Evolutionary conservation across 2,797 vertebrate genomes (phyloP).

Genomic region (Macrochelys suwanniensis): DNA sequence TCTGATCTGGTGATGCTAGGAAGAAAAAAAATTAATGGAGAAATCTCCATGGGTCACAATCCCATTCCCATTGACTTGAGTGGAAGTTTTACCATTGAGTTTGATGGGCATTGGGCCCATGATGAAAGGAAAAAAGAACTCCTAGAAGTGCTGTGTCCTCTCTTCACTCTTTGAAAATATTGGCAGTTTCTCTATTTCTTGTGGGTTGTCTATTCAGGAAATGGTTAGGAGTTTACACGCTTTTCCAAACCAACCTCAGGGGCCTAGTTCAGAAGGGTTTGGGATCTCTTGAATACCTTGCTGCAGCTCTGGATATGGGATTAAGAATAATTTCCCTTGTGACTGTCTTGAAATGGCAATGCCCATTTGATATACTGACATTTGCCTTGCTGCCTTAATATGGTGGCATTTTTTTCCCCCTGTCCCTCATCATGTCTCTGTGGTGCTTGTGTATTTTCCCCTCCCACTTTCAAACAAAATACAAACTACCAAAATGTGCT

Average conservation of each 20-base stretch:
- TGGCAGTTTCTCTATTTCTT: not conserved
- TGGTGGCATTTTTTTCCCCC: not conserved
- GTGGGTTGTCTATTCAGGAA: not conserved
- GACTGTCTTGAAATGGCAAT: conserved; percentile 47
- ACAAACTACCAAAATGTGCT: not conserved
- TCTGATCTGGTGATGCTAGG: not conserved
- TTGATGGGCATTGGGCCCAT: accelerated
- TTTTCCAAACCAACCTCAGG: conserved; percentile 10
- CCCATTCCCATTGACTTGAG: not conserved
- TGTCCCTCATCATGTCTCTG: not conserved
- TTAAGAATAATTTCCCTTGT: conserved; percentile 33
- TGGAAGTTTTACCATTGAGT: not conserved
- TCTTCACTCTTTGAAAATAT: not conserved
- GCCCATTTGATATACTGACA: conserved; percentile 57
- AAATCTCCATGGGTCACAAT: not conserved
- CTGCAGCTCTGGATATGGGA: not conserved
- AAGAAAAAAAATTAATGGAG: not conserved
- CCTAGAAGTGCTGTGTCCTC: not conserved
- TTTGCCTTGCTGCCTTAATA: not conserved
- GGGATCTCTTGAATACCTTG: conserved; percentile 24
- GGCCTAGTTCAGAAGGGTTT: not conserved
- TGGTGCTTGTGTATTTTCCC: not conserved
- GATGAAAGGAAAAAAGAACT: not conserved
- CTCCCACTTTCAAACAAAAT: too few relatives aligned
- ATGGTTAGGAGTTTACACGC: not conserved